Percentiles rank a stretch among this genome's conserved stretches.
Conservation (phyloP, 2,113 vertebrate genomes). For the Pseudorasbora parva region DNA sequence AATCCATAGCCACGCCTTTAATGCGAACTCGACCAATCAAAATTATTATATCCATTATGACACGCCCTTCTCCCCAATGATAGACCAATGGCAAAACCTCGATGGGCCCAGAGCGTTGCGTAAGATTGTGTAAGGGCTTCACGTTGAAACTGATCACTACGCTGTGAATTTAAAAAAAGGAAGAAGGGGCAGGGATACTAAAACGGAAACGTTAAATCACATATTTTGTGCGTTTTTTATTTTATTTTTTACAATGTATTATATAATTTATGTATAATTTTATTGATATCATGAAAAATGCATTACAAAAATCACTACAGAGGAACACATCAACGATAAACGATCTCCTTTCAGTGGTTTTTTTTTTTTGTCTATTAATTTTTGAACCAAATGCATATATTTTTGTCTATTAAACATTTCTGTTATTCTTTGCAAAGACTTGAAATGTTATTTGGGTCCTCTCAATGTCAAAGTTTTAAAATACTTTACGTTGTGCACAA, state of each 20-base stretch:
- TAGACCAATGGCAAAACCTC: slow-evolving; percentile 63
- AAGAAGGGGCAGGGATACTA: neutral
- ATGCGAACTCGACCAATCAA: slow-evolving; percentile 55
- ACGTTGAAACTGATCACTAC: slow-evolving; percentile 63
- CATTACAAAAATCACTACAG: neutral
- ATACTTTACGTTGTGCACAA: too few relatives aligned
- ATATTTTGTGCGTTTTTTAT: too few relatives aligned
- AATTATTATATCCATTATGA: rapidly evolving
- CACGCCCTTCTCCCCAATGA: slow-evolving; percentile 37
- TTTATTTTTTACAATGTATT: neutral
- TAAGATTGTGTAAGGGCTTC: slow-evolving; percentile 66
- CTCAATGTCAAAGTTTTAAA: too few relatives aligned
- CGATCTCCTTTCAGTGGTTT: neutral
- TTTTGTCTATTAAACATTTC: too few relatives aligned
- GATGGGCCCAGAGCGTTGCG: slow-evolving; percentile 61
- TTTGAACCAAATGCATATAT: too few relatives aligned
- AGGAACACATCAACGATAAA: neutral
- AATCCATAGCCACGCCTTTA: slow-evolving; percentile 58
- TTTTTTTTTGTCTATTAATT: too few relatives aligned
- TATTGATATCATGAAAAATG: neutral
- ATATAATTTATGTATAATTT: neutral
- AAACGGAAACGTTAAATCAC: neutral
- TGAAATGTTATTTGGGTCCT: too few relatives aligned
- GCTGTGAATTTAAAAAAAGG: slow-evolving; percentile 5
- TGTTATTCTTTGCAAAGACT: too few relatives aligned